A percentile compares a stretch with the other conserved stretches of the same genome.
Conservation (phyloP, 2,113 vertebrate genomes). For the Amblyopsis rosae region DNA sequence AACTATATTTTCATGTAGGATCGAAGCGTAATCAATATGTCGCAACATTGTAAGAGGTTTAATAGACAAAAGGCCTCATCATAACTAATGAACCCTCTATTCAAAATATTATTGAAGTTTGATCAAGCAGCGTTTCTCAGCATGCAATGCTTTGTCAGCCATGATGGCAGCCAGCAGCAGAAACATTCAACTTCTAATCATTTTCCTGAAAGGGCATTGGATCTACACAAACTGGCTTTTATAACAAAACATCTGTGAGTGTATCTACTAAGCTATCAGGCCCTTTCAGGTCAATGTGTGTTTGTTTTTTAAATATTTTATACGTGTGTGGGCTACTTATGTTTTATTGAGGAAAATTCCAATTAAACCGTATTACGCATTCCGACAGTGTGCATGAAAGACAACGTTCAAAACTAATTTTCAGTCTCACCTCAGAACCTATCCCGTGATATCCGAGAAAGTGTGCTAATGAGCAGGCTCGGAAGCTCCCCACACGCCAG, state of each 20-base stretch:
- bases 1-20: background rate
- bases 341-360: too few relatives aligned
- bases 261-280: too few relatives aligned
- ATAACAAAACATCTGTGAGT: too few relatives aligned
- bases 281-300: too few relatives aligned
- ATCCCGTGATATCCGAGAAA: constrained; percentile 18
- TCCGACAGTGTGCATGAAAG: too few relatives aligned
- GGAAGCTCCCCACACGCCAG: constrained; percentile 35
- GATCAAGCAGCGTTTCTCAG: constrained; percentile 5
- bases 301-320: too few relatives aligned
- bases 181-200: background rate
- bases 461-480: constrained; percentile 34
- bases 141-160: background rate
- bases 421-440: constrained; percentile 48
- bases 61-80: constrained; percentile 32
- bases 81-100: background rate
- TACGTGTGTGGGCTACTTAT: too few relatives aligned
- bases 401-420: background rate
- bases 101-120: constrained; percentile 8
- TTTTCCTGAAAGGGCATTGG: background rate
- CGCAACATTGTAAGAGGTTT: background rate
- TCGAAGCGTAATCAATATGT: background rate
- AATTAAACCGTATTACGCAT: too few relatives aligned
- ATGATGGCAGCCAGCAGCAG: background rate
- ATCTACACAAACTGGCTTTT: too few relatives aligned